phyloP scores from a whole-genome alignment of 2,797 vertebrate species.

The Saxicola maurus region DNA sequence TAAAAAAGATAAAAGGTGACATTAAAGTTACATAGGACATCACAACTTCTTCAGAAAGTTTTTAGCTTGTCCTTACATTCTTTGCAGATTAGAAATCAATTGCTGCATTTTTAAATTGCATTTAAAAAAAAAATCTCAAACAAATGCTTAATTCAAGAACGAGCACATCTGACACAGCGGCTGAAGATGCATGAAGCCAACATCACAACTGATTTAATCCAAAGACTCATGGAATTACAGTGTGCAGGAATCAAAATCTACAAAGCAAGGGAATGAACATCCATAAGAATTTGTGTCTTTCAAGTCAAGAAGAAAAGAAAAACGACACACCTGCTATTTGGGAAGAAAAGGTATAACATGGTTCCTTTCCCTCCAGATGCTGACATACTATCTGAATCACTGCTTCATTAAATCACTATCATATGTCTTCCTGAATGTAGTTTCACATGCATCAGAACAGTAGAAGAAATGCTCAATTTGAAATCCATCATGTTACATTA shows the following conservation, averaged over 20 bases:
- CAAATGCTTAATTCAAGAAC: background rate
- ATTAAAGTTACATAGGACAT: background rate
- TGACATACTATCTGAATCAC: background rate
- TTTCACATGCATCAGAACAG: background rate
- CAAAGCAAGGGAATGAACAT: background rate
- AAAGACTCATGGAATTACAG: background rate
- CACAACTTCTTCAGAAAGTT: background rate
- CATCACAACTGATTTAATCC: background rate
- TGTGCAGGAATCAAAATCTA: background rate
- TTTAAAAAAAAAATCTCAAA: background rate
- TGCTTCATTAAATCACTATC: background rate
- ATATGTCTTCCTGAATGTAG: background rate
- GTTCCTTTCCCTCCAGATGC: background rate
- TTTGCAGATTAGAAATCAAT: background rate
- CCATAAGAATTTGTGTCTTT: background rate
- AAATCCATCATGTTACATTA: background rate
- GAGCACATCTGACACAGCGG: background rate
- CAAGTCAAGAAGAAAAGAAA: background rate
- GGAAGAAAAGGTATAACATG: background rate
- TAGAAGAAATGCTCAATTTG: background rate
- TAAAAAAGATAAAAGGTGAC: background rate
- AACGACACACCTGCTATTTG: background rate
- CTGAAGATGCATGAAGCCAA: background rate
- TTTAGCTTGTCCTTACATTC: background rate
- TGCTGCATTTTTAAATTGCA: background rate